A percentile compares a stretch with the other conserved stretches of the same genome.
These are phyloP conservation scores for Caenorhabditis elegans DNA, from an alignment of 1,140 invertebrate species.

Conservation along the genomic window DNA sequence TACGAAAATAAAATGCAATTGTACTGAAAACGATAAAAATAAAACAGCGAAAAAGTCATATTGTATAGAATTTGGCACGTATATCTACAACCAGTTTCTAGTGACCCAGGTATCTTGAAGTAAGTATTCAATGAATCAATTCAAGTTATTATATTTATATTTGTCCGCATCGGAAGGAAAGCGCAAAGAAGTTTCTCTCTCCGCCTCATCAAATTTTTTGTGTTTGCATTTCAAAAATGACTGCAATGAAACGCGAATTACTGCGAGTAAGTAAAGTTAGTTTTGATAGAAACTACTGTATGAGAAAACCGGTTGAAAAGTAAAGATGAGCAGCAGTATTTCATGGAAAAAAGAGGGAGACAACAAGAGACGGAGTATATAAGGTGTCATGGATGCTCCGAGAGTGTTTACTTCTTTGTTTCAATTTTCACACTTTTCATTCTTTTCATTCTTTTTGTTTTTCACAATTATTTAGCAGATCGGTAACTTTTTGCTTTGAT, in stretches of 20 bases:
- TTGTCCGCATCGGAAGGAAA: neutral
- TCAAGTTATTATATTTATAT: slow-evolving; percentile 31
- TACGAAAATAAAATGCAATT: neutral
- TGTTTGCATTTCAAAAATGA: slow-evolving; percentile 14
- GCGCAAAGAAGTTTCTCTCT: neutral
- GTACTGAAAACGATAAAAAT: too few relatives aligned
- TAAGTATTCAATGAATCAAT: slow-evolving; percentile 1
- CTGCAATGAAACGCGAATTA: slow-evolving; percentile 14
- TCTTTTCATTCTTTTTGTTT: neutral
- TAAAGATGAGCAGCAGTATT: neutral
- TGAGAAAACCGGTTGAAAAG: slow-evolving; percentile 4
- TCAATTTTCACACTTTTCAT: neutral
- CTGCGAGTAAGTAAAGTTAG: slow-evolving; percentile 10
- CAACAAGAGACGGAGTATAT: neutral
- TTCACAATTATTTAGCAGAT: too few relatives aligned
- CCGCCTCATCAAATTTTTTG: neutral
- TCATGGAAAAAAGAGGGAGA: too few relatives aligned
- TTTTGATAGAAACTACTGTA: slow-evolving; percentile 14
- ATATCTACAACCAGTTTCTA: neutral
- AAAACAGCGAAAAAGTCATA: neutral
- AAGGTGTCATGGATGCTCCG: neutral
- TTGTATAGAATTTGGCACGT: neutral
- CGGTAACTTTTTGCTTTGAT: too few relatives aligned
- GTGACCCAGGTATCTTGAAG: neutral
- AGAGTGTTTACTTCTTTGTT: too few relatives aligned